Evolutionary conservation across 2,888 invertebrate species (phyloP), one percentile per base, ranked within the genome.

Genomic region (Merodon equestris): DNA sequence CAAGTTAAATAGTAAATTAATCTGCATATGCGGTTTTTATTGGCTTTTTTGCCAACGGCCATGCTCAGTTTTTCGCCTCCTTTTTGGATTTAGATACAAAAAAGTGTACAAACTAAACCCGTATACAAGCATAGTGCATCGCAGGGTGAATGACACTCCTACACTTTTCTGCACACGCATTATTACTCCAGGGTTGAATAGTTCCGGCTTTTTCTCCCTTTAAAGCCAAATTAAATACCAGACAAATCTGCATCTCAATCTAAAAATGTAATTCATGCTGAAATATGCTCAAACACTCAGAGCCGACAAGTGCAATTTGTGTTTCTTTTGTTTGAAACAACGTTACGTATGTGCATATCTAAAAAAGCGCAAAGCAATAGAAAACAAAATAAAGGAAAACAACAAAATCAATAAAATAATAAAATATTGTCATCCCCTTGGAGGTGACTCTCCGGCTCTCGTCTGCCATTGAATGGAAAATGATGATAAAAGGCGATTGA

Each of bases 351-450:
- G n/a, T 15, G 19, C n/a, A 36, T 27, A 7, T 2, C 2, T 2
- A 27, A 27, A 27, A 27, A 27, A 4, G 7, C 2, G 7, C 27
- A 7, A 27, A 27, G 4, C 1, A 14, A 38, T 1, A 13, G 12
- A 14, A 50, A n/a, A 54, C 38, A 14, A 34, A 54, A 54, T 48
- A 27, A 7, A 68, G 68, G 50, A 64, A 38, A 40, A 57, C 51
- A 3, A 54, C 68, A 66, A 79, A 79, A 79, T 79, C 79, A 79
- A 79, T 79, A 79, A 60, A 74, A 66, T 58, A 74, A 74, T 74
- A n/a, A n/a, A n/a, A n/a, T 79, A 70, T 70, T 75, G 64, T 57
- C 74, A 74, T 63, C 63, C 74, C 63, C 53, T 47, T 47, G 63
- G 60, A 76, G 61, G 48, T 61, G 51, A 73, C 54, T 58, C 54